Conservation (phyloP, 1,140 invertebrate species). For the Drosophila ananassae region DNA sequence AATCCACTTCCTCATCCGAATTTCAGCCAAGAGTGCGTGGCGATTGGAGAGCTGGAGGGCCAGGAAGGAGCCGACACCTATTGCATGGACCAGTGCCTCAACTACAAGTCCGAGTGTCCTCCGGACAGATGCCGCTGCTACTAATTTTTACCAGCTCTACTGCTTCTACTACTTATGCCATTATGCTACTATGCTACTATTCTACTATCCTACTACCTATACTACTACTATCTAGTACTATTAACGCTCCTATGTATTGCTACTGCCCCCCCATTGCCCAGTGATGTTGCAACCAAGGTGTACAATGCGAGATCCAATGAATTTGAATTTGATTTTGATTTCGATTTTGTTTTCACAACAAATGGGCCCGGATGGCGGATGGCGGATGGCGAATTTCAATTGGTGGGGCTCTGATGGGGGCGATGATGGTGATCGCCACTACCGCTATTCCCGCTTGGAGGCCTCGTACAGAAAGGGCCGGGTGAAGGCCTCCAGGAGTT, state of each 20-base stretch:
- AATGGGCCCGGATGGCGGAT: neutral
- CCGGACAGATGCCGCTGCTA: constrained; percentile 90
- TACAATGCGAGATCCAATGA: constrained; percentile 28
- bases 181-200: neutral
- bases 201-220: neutral
- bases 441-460: constrained; percentile 10
- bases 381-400: constrained; percentile 11
- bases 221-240: neutral
- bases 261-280: constrained; percentile 70
- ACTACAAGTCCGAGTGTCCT: constrained; percentile 89
- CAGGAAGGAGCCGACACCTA: constrained; percentile 91
- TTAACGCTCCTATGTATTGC: neutral
- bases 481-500: constrained; percentile 59
- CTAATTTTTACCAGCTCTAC: constrained; percentile 47
- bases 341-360: neutral
- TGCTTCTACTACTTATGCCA: neutral
- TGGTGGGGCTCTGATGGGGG: neutral
- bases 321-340: constrained; percentile 43
- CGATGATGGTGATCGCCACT: too few relatives aligned
- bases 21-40: constrained; percentile 89
- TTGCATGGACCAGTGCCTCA: constrained; percentile 92
- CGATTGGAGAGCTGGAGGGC: constrained; percentile 90
- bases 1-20: neutral
- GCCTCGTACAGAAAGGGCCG: constrained; percentile 55
- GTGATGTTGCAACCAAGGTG: constrained; percentile 12